Evolutionary conservation across 2,797 vertebrate species (phyloP), one percentile per base, ranked within the genome.

Genomic region (Thripadectes ignobilis): DNA sequence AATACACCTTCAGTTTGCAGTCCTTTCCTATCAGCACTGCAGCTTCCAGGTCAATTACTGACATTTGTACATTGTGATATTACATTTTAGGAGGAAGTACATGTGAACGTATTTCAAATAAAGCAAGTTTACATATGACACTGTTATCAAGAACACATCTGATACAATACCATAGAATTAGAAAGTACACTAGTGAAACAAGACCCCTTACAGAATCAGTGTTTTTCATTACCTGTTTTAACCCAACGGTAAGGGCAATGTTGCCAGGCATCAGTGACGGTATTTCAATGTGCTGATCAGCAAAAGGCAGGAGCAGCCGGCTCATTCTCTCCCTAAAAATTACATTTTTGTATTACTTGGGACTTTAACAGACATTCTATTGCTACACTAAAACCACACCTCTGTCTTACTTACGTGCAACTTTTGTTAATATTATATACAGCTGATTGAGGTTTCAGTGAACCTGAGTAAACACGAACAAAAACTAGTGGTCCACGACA

Each of bases 401-500:
- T 45, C 36, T 24, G 26, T 39, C 76, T 39, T 74, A 98, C 99
- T 67, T 97, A 99, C 99, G 67, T 98, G 98, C 95, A 98, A 91
- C 98, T 98, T 93, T 98, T 98, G 97, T 99, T 99, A 96, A 99
- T 98, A 95, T 99, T 99, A 97, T 99, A 98, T 59, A 99, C 77
- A 9, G 99, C 98, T 4, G 98, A 98, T 54, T 99, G 99, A 58
- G 99, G 93, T 95, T 99, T 99, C 97, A 99, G 97, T 51, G 96
- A 98, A 52, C 99, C 99, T 2, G 99, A 99, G 97, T 99, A 99
- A 97, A 99, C 98, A 14, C 99, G 98, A 29, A 99, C 93, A 65
- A 99, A 99, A 84, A 99, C 99, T 91, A 99, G 91, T 12, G 99
- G 99, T 20, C 99, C 99, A 5, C 99, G 98, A 96, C 99, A 99